These are phyloP conservation scores for Apoda limacodes DNA, from an alignment of 2,888 invertebrate species.

Conservation along the genomic window DNA sequence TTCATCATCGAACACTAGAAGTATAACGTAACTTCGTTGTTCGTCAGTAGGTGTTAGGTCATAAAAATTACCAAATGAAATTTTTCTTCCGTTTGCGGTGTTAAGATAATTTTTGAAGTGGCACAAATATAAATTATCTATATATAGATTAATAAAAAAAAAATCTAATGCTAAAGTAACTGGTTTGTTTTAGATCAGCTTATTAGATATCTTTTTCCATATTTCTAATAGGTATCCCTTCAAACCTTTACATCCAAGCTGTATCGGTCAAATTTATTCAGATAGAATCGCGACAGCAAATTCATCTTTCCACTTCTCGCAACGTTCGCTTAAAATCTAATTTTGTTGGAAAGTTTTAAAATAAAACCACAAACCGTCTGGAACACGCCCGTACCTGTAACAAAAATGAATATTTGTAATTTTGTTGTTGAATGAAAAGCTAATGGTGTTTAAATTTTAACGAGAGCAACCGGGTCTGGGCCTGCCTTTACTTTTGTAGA, in stretches of 20 bases:
- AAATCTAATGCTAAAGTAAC: conserved; percentile 21
- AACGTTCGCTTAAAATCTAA: too few species aligned
- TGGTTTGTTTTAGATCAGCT: conserved; percentile 25
- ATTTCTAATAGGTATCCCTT: conserved; percentile 27
- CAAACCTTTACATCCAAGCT: conserved; percentile 32
- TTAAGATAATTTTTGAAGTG: too few species aligned
- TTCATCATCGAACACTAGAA: too few species aligned
- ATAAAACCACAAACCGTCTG: conserved; percentile 18
- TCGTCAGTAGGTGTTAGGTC: too few species aligned
- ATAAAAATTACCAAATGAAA: too few species aligned
- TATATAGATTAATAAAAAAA: too few species aligned
- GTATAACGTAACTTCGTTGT: too few species aligned
- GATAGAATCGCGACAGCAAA: conserved; percentile 27
- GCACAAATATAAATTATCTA: too few species aligned
- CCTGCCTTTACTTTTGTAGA: conserved; percentile 36
- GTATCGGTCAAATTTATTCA: conserved; percentile 32
- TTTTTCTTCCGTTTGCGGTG: too few species aligned
- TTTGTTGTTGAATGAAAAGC: conserved; percentile 22
- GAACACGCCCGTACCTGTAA: conserved; percentile 37
- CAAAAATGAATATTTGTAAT: conserved; percentile 32
- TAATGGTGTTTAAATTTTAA: conserved; percentile 37
- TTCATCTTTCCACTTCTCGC: conserved; percentile 23
- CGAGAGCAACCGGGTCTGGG: conserved; percentile 21
- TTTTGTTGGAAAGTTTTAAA: conserved; percentile 25
- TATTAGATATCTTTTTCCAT: conserved; percentile 37